Evolutionary conservation across 2,888 invertebrate species (phyloP), one percentile per base, ranked within the genome.

Genomic region (Melikaiella ostensackeni): DNA sequence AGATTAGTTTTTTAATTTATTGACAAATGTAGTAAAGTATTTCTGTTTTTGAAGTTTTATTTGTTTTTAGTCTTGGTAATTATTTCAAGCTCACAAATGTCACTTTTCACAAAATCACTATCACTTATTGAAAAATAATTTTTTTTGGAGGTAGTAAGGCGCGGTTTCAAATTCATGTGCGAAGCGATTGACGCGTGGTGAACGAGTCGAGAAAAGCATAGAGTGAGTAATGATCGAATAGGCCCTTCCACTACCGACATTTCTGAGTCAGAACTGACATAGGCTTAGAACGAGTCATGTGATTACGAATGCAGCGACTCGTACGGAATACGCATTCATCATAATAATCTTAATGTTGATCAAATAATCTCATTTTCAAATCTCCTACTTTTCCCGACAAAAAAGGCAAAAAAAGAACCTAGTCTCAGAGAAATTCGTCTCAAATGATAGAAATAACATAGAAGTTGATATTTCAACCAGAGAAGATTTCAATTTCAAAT

Each of bases 181-280:
- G 74, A 62, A 50, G 62, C 63, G 73, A 42, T 70, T 30, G 73
- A 61, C 21, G 66, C 27, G 30, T 59, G 57, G 77, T 73, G 27
- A 75, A 38, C 70, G 70, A 79, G 70, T 75, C 73, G 42, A 30
- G 66, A 59, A 9, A 77, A 73, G 57, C 27, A 70, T 42, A 21
- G 21, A 57, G n/a, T 70, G 21, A 57, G n/a, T 70, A 70, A 77
- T 78, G 42, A 73, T 74, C 30, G 64, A 42, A 55, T 27, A 74
- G 66, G 74, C 79, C 81, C 82, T 79, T 79, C 80, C 81, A 79
- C 77, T 76, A 70, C 30, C 57, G 74, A 59, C 75, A 59, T 61
- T 57, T 75, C 63, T 86, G 86, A 85, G 83, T 85, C 87, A 83
- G n/a, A n/a, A n/a, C n/a, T n/a, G n/a, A n/a, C n/a, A n/a, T 80